Evolutionary conservation across 1,140 invertebrate species (phyloP).

Genomic region (Chironomus striatipennis): DNA sequence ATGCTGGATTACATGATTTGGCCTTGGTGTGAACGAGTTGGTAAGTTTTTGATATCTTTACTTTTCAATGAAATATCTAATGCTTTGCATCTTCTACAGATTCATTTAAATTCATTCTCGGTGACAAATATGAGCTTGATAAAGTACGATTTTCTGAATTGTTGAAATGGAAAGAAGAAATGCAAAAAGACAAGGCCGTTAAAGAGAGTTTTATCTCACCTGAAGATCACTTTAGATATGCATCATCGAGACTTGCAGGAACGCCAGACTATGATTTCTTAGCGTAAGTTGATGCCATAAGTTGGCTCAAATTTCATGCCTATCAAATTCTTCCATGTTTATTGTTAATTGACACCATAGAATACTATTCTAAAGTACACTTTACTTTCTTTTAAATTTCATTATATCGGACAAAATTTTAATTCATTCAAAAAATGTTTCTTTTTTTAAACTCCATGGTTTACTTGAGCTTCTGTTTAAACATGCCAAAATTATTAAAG

Average conservation of each 20-base stretch:
- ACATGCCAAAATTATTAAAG: too few relatives aligned
- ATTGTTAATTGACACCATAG: too few relatives aligned
- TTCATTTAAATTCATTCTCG: constrained; percentile 35
- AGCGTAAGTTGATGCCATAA: constrained; percentile 28
- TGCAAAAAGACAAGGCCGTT: constrained; percentile 62
- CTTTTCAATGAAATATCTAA: neutral
- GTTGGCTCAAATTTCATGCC: too few relatives aligned
- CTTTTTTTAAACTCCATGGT: too few relatives aligned
- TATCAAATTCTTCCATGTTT: too few relatives aligned
- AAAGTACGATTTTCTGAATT: constrained; percentile 35
- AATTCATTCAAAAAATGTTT: too few relatives aligned
- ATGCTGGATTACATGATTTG: constrained; percentile 86
- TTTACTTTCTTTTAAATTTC: too few relatives aligned
- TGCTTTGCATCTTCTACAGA: constrained; percentile 26
- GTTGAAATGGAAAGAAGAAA: constrained; percentile 54
- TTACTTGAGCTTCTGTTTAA: too few relatives aligned
- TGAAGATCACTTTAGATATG: constrained; percentile 62
- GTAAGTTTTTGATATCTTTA: constrained; percentile 33
- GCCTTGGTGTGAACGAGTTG: constrained; percentile 72
- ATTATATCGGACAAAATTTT: too few relatives aligned
- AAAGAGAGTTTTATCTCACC: constrained; percentile 54
- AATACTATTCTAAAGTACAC: too few relatives aligned
- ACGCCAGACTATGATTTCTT: constrained; percentile 60
- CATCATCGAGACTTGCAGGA: constrained; percentile 54
- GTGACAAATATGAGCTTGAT: constrained; percentile 36